phyloP scores from a whole-genome alignment of 2,888 invertebrate genomes.

The Morpho helenor region DNA sequence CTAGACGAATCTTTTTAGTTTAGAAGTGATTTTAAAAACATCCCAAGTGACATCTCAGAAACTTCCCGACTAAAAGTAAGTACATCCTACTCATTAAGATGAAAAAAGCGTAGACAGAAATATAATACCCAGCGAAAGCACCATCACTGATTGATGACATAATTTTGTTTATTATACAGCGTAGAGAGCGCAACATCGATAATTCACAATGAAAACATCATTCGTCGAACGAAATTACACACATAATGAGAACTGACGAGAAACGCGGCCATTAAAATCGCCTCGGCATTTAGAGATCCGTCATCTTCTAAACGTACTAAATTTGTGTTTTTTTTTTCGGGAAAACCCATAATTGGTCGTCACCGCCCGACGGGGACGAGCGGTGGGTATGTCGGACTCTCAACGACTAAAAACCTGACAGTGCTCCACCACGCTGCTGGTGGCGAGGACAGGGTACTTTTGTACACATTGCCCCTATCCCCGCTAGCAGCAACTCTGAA shows the following conservation, averaged over 20 bases:
- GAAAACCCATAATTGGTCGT: no score
- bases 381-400: no score
- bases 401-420: no score
- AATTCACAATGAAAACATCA: conserved; percentile 42
- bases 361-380: no score
- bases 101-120: conserved; percentile 14
- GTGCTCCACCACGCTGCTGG: no score
- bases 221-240: conserved; percentile 35
- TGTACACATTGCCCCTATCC: no score
- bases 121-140: conserved; percentile 17
- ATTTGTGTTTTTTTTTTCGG: no score
- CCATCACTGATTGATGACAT: conserved; percentile 24
- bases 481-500: no score
- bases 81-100: conserved; percentile 12
- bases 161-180: conserved; percentile 18
- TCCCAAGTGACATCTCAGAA: conserved; percentile 37
- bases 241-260: conserved; percentile 22
- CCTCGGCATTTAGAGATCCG: conserved; percentile 19
- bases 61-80: conserved; percentile 37
- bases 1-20: no score
- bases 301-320: neutral
- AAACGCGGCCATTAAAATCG: conserved; percentile 19
- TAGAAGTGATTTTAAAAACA: conserved; percentile 5
- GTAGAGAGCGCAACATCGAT: conserved; percentile 30
- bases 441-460: no score